A percentile compares a stretch with the other conserved stretches of the same genome.
phyloP scores from a whole-genome alignment of 2,113 vertebrate genomes.

The Eulemur macaco region DNA sequence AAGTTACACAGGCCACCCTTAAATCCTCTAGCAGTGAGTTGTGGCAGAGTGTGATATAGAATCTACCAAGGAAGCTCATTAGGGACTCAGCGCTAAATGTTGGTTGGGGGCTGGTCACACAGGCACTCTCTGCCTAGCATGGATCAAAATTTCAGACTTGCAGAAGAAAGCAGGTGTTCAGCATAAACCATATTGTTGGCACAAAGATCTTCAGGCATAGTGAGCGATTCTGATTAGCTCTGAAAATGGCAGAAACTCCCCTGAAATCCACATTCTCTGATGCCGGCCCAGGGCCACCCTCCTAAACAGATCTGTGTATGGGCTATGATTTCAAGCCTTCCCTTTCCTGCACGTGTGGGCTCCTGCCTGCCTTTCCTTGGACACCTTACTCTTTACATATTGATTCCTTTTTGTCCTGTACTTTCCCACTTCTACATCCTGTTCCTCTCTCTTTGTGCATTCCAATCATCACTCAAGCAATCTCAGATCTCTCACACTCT shows the following conservation, averaged over 20 bases:
- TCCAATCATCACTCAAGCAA: background rate
- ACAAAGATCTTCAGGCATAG: background rate
- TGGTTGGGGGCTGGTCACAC: background rate
- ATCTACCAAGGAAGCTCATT: background rate
- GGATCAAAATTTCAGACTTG: background rate
- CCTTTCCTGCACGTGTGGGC: background rate
- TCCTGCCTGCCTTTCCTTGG: background rate
- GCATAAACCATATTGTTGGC: background rate
- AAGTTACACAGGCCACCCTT: accelerated
- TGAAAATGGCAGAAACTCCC: background rate
- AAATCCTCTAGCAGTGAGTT: background rate
- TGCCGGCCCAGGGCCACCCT: accelerated
- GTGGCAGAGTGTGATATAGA: background rate
- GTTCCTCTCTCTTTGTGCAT: background rate
- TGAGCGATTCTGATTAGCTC: background rate
- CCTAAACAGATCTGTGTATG: background rate
- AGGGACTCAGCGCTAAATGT: background rate
- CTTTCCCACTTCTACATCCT: background rate
- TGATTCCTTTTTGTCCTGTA: background rate
- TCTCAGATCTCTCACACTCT: background rate
- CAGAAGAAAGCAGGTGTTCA: background rate
- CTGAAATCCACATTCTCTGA: background rate
- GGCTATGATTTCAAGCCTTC: background rate
- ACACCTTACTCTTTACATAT: background rate
- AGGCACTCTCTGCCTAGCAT: background rate